Conservation (phyloP, 2,797 vertebrate species). For the Gorsachius magnificus region DNA sequence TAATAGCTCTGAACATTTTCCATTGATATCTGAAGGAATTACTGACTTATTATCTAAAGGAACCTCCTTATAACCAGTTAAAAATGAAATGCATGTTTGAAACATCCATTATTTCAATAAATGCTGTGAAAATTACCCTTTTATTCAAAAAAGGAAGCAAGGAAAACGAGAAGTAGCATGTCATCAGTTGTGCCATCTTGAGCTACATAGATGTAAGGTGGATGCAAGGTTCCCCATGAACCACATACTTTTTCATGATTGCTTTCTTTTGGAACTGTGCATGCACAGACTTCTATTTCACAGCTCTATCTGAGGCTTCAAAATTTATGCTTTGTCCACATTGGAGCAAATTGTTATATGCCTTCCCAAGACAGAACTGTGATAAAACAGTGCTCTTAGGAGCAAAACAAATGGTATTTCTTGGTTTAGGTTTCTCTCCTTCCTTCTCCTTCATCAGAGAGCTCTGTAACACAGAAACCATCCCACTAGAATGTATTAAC, state of each 20-base stretch:
- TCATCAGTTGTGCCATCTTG: neutral
- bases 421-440: neutral
- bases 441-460: neutral
- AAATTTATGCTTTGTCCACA: neutral
- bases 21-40: constrained; percentile 56
- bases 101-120: constrained; percentile 24
- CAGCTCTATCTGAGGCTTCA: neutral
- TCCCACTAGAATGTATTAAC: neutral
- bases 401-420: neutral
- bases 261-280: neutral
- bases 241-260: neutral
- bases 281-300: neutral
- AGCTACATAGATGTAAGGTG: neutral
- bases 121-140: neutral
- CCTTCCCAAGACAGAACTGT: neutral
- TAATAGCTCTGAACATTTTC: constrained; percentile 45
- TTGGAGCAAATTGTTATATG: neutral
- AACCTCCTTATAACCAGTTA: neutral
- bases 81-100: neutral
- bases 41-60: constrained; percentile 10
- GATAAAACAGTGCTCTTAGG: neutral
- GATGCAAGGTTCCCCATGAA: neutral
- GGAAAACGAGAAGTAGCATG: neutral
- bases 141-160: constrained; percentile 14
- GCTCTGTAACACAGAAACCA: neutral